Evolutionary conservation across 92 coral and sea anemone species (phyloP).

Genomic region (Pocillopora grandis): DNA sequence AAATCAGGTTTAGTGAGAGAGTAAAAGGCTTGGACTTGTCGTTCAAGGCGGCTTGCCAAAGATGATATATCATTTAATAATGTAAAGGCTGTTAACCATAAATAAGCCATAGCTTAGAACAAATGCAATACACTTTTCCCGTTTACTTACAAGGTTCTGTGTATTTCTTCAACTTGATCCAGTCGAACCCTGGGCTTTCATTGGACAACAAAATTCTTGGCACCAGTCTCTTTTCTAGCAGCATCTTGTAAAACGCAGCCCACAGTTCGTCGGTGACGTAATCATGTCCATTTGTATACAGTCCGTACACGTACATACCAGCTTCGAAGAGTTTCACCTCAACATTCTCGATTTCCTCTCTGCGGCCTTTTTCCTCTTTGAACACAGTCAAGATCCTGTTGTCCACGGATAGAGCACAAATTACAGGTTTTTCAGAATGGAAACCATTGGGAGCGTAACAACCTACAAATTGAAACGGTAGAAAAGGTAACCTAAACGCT

Average conservation of each 20-base stretch:
- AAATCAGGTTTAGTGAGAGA: too few relatives aligned
- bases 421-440: conserved; percentile 70
- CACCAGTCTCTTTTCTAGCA: conserved; percentile 50
- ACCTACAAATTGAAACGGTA: background rate
- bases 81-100: too few relatives aligned
- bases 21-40: too few relatives aligned
- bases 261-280: conserved; percentile 66
- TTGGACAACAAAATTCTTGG: conserved; percentile 59
- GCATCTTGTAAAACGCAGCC: conserved; percentile 74
- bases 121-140: too few relatives aligned
- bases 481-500: background rate
- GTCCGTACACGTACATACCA: conserved; percentile 64
- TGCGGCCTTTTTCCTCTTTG: conserved; percentile 41
- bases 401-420: conserved; percentile 54
- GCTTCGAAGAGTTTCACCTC: conserved; percentile 64
- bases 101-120: too few relatives aligned
- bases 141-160: conserved; percentile 1
- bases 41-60: too few relatives aligned
- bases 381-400: conserved; percentile 60
- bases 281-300: conserved; percentile 38
- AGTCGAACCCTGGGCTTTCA: conserved; percentile 61
- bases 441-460: conserved; percentile 72
- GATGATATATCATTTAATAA: too few relatives aligned
- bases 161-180: conserved; percentile 25
- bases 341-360: conserved; percentile 62